Conservation (phyloP, 1,140 invertebrate species). For the Aporrectodea caliginosa region DNA sequence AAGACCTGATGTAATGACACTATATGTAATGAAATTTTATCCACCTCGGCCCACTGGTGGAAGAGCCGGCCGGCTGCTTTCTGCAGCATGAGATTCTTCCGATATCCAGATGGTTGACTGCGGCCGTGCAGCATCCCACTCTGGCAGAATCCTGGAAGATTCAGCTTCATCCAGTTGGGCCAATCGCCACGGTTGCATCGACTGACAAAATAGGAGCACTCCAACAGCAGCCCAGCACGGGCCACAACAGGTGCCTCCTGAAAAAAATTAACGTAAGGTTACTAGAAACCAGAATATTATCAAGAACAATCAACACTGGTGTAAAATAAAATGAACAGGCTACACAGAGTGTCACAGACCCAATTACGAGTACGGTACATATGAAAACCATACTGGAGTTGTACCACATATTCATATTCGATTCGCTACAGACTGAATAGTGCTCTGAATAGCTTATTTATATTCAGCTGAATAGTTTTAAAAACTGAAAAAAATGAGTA, state of each 20-base stretch:
- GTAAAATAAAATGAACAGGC: too few species aligned
- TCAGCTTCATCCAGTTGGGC: constrained; percentile 91
- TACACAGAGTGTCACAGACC: too few species aligned
- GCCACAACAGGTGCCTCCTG: constrained; percentile 91
- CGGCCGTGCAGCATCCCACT: constrained; percentile 41
- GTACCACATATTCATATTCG: too few species aligned
- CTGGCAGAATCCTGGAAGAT: constrained; percentile 67
- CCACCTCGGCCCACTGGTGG: constrained; percentile 92
- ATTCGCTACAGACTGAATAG: too few species aligned
- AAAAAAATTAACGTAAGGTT: too few species aligned
- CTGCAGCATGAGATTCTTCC: constrained; percentile 77
- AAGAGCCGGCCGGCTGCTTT: constrained; percentile 90
- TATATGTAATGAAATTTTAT: not conserved
- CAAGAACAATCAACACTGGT: not conserved
- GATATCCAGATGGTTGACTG: constrained; percentile 59
- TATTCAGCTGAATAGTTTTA: too few species aligned
- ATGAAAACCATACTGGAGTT: too few species aligned
- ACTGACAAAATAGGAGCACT: constrained; percentile 94
- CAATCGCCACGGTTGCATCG: constrained; percentile 96
- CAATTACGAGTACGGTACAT: too few species aligned
- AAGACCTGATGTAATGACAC: too few species aligned
- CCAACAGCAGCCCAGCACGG: constrained; percentile 81
- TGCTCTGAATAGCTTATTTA: too few species aligned
- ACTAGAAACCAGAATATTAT: too few species aligned
- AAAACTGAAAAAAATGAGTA: too few species aligned